These are phyloP conservation scores for Galbula dea DNA, from an alignment of 2,113 vertebrate genomes.

Conservation along the genomic window DNA sequence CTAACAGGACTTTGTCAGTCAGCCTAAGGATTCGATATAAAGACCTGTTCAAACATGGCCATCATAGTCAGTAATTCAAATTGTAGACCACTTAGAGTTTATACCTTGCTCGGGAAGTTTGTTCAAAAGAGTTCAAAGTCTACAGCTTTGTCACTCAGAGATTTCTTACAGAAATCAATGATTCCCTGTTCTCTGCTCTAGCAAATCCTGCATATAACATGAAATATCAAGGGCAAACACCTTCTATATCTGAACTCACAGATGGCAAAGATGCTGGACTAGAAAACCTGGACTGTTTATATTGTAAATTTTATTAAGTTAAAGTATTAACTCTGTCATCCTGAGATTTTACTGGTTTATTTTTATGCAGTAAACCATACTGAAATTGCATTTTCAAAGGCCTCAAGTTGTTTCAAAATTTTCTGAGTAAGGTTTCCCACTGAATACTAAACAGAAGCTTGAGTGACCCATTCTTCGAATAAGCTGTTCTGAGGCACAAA, in stretches of 20 bases:
- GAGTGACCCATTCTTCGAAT: not conserved
- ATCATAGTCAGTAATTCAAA: not conserved
- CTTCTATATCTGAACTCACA: constrained; percentile 32
- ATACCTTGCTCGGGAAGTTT: not conserved
- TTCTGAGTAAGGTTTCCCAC: not conserved
- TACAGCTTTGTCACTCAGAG: not conserved
- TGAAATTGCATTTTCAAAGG: constrained; percentile 26
- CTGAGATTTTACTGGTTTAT: not conserved
- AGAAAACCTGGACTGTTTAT: constrained; percentile 23
- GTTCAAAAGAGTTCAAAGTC: constrained; percentile 18
- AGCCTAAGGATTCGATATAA: not conserved
- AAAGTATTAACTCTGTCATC: not conserved
- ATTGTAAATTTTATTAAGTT: constrained; percentile 28
- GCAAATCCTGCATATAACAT: constrained; percentile 1
- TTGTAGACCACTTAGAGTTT: not conserved
- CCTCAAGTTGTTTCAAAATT: not conserved
- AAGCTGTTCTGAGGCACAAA: not conserved
- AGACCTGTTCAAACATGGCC: not conserved
- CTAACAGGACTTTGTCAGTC: not conserved
- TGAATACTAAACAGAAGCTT: not conserved
- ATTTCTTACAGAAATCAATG: constrained; percentile 28
- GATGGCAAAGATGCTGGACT: not conserved
- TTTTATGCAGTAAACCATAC: not conserved
- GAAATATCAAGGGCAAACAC: constrained; percentile 18
- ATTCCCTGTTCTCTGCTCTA: constrained; percentile 19